Evolutionary conservation across 2,113 vertebrate genomes (phyloP).

Genomic region (Himantopus leucocephalus): DNA sequence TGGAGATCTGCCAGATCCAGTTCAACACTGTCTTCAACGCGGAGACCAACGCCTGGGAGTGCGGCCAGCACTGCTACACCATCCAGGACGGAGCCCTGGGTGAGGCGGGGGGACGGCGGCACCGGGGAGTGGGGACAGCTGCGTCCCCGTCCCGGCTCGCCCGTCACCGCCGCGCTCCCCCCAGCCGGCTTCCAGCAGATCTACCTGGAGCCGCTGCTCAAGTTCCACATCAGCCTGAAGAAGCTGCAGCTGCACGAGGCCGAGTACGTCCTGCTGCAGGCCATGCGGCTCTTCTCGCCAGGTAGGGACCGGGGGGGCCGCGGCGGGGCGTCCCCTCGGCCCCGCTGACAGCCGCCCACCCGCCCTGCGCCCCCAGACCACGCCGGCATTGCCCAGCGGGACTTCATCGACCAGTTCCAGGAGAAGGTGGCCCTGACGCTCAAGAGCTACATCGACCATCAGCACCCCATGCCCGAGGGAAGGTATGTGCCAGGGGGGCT

Average conservation of each 20-base stretch:
- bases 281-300: conserved; percentile 80
- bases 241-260: conserved; percentile 74
- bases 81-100: conserved; percentile 29
- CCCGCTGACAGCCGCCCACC: fast-evolving
- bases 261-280: conserved; percentile 78
- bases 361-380: conserved; percentile 5
- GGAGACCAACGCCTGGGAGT: conserved; percentile 56
- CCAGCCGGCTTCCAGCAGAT: conserved; percentile 81
- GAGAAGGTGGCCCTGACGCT: conserved; percentile 68
- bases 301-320: background rate
- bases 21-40: conserved; percentile 70
- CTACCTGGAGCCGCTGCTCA: conserved; percentile 78
- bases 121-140: too few species aligned
- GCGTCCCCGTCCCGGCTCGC: fast-evolving
- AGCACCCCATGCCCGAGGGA: conserved; percentile 13
- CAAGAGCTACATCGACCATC: conserved; percentile 64
- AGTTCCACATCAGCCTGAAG: conserved; percentile 78
- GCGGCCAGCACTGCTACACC: conserved; percentile 64
- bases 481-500: background rate
- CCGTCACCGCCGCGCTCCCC: background rate
- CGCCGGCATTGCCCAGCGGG: conserved; percentile 1
- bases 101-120: background rate
- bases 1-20: conserved; percentile 64
- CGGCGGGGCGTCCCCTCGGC: fast-evolving
- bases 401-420: conserved; percentile 48